Conservation (phyloP, 2,797 vertebrate species). For the Sebastes hubbsi region DNA sequence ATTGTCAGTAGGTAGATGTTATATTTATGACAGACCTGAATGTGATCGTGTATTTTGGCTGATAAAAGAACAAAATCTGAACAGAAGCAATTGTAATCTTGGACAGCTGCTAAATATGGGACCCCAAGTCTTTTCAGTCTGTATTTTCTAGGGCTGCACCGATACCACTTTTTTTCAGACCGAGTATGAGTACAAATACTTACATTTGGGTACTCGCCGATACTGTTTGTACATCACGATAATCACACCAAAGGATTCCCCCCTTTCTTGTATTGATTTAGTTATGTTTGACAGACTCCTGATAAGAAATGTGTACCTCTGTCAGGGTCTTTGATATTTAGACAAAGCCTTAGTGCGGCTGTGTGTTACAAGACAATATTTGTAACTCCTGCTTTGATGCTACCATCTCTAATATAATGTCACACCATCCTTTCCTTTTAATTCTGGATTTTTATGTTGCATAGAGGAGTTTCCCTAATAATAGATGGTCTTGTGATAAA, state of each 20-base stretch:
- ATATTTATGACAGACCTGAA: neutral
- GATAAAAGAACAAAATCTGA: neutral
- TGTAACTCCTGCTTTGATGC: neutral
- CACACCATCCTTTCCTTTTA: neutral
- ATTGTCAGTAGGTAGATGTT: neutral
- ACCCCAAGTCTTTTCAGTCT: neutral
- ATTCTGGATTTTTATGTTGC: neutral
- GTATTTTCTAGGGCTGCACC: neutral
- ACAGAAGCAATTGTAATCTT: neutral
- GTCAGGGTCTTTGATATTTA: neutral
- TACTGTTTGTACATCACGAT: neutral
- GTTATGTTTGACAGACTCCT: neutral
- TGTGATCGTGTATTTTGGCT: neutral
- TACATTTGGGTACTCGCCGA: too few relatives aligned
- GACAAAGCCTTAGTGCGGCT: neutral
- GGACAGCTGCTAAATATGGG: neutral
- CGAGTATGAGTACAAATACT: too few relatives aligned
- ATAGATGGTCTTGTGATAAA: neutral
- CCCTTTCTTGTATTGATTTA: neutral
- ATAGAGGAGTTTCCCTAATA: neutral
- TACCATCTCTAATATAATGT: neutral
- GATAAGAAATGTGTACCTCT: constrained; percentile 1
- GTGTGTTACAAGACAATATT: neutral
- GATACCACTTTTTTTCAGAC: too few relatives aligned
- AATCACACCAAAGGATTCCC: neutral